Base-by-base conservation (phyloP, 2,888 invertebrate species). In the Mechanitis mazaeus region DNA sequence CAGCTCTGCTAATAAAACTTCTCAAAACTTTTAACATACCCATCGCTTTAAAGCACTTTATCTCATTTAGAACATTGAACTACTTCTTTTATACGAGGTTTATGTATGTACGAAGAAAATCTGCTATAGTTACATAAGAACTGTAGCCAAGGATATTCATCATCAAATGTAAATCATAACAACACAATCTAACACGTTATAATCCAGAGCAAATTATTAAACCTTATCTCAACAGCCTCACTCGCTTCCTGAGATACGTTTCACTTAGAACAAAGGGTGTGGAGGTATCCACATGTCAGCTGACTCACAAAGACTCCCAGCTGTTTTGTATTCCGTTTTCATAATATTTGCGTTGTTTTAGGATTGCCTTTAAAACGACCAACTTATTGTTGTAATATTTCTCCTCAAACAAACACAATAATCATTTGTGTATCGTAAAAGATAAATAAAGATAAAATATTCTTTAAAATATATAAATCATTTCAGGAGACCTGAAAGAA, bases 241-340 rank as follows among this genome's bases (percentile, higher is more conserved):
- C 58, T 63, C 47, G 60, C 59, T 62, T 66, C 60, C 66, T 64
- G 64, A 66, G 61, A 60, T 64, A 65, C 59, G 66, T 66, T 64
- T 64, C 61, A 61, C 60, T 59, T 58, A 67, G 61, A 64, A 62
- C 60, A 67, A 67, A 65, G 65, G 61, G 45, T 58, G 47, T 55
- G 63, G 61, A 47, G 56, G 47, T 55, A 57, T 45, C 59, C 59
- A 64, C 60, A 62, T 62, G 64, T 64, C 58, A 62, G 58, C 62
- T 59, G 42, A 50, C 59, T 50, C 55, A 66, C 66, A 66, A 64
- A 59, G 63, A 55, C 58, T 54, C 60, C 63, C 62, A 64, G 59
- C 66, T 59, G 62, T 68, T 60, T 65, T 58, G 59, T 66, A 62
- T 66, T 66, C 64, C 45, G 59, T 58, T 68, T 66, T 56, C 60